Evolutionary conservation across 2,797 vertebrate species (phyloP).

Genomic region (Sandelia bainsii): DNA sequence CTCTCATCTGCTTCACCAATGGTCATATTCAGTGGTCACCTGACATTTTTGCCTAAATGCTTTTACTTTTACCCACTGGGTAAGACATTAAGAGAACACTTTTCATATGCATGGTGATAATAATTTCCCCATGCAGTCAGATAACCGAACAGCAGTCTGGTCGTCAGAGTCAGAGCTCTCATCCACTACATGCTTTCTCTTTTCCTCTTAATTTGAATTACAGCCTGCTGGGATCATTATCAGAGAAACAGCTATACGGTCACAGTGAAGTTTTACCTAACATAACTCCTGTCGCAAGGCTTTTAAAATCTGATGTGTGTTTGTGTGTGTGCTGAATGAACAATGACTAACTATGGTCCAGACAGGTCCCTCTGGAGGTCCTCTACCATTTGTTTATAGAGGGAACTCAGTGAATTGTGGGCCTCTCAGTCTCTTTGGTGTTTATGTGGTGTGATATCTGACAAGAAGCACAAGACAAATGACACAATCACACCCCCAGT

Average conservation of each 20-base stretch:
- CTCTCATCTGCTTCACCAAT: conserved; percentile 7
- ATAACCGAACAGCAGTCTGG: not conserved
- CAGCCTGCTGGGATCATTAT: not conserved
- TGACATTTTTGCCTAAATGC: not conserved
- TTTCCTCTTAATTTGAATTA: not conserved
- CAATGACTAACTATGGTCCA: conserved; percentile 44
- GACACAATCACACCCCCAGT: conserved; percentile 43
- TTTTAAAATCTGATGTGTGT: conserved; percentile 5
- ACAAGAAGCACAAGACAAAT: conserved; percentile 48
- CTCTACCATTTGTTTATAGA: conserved; percentile 65
- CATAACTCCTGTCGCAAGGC: conserved; percentile 13
- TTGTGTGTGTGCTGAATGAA: conserved; percentile 39
- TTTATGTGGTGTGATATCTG: conserved; percentile 47
- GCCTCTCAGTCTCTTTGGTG: conserved; percentile 46
- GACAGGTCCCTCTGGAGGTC: conserved; percentile 39
- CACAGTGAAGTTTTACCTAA: conserved; percentile 15
- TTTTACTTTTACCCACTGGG: not conserved
- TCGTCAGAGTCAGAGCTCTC: not conserved
- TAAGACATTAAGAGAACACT: not conserved
- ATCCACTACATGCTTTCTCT: not conserved
- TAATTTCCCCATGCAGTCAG: not conserved
- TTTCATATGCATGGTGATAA: not conserved
- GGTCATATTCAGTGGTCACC: not conserved
- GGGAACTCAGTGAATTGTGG: conserved; percentile 54
- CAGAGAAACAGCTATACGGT: not conserved